Percentiles rank a stretch among this genome's conserved stretches.
These are phyloP conservation scores for Synergus itoensis DNA, from an alignment of 2,888 invertebrate genomes.

Conservation along the genomic window DNA sequence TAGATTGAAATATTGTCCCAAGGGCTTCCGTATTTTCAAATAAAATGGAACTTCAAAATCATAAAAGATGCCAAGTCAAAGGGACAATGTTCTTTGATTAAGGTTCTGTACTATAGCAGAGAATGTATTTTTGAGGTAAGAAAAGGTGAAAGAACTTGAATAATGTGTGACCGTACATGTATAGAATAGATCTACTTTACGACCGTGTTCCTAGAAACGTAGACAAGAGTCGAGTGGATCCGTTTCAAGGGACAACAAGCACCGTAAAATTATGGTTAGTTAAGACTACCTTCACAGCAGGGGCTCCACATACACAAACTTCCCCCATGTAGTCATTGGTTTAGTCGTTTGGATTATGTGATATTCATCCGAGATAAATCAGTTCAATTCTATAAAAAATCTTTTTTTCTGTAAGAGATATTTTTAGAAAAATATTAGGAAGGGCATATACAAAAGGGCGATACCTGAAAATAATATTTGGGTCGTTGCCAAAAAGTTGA, in stretches of 20 bases:
- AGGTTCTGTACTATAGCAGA: background rate
- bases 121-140: conserved; percentile 3
- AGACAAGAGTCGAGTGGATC: background rate
- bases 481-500: background rate
- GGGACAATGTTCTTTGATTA: background rate
- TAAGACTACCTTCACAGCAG: background rate
- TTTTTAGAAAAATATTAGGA: background rate
- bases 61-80: conserved; percentile 1
- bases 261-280: background rate
- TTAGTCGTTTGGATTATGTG: background rate
- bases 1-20: conserved; percentile 2
- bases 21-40: background rate
- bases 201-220: background rate
- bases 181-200: background rate
- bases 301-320: background rate
- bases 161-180: background rate
- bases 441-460: background rate
- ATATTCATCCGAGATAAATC: background rate
- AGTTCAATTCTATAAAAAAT: background rate
- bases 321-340: background rate
- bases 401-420: background rate
- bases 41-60: background rate
- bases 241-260: background rate
- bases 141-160: background rate
- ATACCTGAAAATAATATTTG: background rate